A percentile compares a stretch with the other conserved stretches of the same genome.
phyloP scores from a whole-genome alignment of 2,113 vertebrate species.

The Notiomystis cincta region DNA sequence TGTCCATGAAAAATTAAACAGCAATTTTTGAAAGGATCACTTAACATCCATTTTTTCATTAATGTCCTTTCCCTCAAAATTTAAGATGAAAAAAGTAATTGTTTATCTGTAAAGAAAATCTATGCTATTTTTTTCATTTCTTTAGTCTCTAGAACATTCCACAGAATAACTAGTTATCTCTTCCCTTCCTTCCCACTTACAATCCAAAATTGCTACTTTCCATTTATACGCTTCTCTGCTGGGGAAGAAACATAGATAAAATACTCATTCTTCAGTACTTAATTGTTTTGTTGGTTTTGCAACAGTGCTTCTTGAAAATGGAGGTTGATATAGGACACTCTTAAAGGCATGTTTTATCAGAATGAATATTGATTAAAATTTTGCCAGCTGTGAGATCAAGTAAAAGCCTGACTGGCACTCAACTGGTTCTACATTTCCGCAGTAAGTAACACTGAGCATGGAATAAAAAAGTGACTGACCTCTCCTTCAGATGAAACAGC shows the following conservation, averaged over 20 bases:
- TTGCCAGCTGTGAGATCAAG: not conserved
- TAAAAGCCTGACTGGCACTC: not conserved
- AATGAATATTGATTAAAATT: not conserved
- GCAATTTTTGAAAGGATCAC: not conserved
- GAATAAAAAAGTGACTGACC: not conserved
- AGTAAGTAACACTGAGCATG: not conserved
- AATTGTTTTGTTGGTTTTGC: not conserved
- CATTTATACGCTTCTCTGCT: not conserved
- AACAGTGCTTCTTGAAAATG: not conserved
- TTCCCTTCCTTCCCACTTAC: not conserved
- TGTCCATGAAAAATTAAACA: not conserved
- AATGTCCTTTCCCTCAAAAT: not conserved
- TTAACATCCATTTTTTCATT: not conserved
- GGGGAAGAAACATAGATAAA: not conserved
- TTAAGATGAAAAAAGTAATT: not conserved
- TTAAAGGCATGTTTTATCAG: not conserved
- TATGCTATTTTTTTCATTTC: not conserved
- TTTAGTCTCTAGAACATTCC: not conserved
- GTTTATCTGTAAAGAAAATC: not conserved
- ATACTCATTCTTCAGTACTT: not conserved
- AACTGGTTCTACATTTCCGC: not conserved
- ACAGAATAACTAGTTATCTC: not conserved
- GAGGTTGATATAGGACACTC: not conserved
- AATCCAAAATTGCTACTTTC: not conserved
- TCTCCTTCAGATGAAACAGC: not conserved